Evolutionary conservation across 2,113 vertebrate species (phyloP).

Genomic region (Urocynchramus pylzowi): DNA sequence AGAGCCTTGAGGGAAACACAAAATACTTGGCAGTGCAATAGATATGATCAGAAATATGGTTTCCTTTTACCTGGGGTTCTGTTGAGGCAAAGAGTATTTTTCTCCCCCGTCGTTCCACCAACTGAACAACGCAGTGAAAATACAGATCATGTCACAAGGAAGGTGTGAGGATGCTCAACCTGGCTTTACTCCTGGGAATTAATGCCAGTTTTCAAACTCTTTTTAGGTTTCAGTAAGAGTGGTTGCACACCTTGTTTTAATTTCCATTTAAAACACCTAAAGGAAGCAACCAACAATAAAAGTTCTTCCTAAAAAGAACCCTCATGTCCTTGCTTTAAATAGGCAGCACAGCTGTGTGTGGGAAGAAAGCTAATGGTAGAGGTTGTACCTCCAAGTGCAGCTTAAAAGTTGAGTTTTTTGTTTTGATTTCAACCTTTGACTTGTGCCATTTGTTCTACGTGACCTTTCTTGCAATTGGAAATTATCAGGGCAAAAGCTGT

Average conservation of each 20-base stretch:
- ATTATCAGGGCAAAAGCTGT: conserved; percentile 16
- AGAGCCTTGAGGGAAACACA: conserved; percentile 4
- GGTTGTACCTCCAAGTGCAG: not conserved
- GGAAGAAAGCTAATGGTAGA: not conserved
- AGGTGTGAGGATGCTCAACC: not conserved
- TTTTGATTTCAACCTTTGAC: conserved; percentile 39
- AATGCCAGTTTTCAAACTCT: not conserved
- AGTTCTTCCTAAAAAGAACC: not conserved
- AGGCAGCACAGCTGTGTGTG: not conserved
- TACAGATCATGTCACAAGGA: not conserved
- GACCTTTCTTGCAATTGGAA: conserved; percentile 13
- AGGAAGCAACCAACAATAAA: not conserved
- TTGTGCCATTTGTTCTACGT: not conserved
- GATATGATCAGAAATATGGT: not conserved
- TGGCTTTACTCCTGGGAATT: not conserved
- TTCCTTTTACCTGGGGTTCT: not conserved
- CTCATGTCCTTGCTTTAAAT: not conserved
- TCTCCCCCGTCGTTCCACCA: not conserved
- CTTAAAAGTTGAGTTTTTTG: conserved; percentile 27
- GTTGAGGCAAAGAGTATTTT: not conserved
- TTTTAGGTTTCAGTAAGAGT: not conserved
- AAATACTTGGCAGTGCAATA: not conserved
- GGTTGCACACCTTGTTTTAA: not conserved
- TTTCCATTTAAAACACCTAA: not conserved
- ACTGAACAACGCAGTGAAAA: not conserved